Evolutionary conservation across 2,113 vertebrate species (phyloP), one percentile per base, ranked within the genome.

Genomic region (Cynocephalus volans): DNA sequence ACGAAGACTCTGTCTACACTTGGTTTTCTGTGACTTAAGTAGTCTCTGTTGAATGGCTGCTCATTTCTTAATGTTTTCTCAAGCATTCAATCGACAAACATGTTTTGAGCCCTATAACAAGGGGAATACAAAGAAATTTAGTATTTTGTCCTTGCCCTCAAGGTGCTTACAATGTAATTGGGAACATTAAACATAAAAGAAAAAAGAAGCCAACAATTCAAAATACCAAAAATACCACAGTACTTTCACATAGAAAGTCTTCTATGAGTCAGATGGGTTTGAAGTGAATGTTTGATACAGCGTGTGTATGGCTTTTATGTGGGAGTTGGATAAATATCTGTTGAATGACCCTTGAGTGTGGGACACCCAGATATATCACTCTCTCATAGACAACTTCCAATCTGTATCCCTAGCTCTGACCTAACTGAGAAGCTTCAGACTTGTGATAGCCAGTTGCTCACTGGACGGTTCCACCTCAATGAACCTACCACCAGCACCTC

Each of bases 11-110:
- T 60, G 8, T 95, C 83, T 94, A 14, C 17, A 31, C 31, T 93
- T 93, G 54, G 75, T 80, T 94, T 96, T 73, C 54, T 93, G 88
- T 93, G 82, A 92, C 19, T 94, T 65, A 67, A 8, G 36, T 48
- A 90, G n/a, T 82, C 36, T 48, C 88, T 72, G 72, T n/a, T 72
- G 45, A 89, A 93, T 84, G 60, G 33, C 41, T 73, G 41, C 41
- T 92, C 50, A 65, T 91, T 90, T 91, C 64, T 41, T 41, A 41
- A 41, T 89, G 45, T 90, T 90, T 92, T 73, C 75, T 96, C 52
- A 67, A 69, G 48, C 24, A 70, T 83, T 90, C 86, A 82, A 24
- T 58, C 50, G 67, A 56, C 70, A 95, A 82, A 91, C 60, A 64
- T 67, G 36, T 86, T 80, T 48, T 80, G 52, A 93, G 23, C 75